Percentiles rank a stretch among this genome's conserved stretches.
phyloP scores from a whole-genome alignment of 1,140 invertebrate species.

The Paralvinella palmiformis region DNA sequence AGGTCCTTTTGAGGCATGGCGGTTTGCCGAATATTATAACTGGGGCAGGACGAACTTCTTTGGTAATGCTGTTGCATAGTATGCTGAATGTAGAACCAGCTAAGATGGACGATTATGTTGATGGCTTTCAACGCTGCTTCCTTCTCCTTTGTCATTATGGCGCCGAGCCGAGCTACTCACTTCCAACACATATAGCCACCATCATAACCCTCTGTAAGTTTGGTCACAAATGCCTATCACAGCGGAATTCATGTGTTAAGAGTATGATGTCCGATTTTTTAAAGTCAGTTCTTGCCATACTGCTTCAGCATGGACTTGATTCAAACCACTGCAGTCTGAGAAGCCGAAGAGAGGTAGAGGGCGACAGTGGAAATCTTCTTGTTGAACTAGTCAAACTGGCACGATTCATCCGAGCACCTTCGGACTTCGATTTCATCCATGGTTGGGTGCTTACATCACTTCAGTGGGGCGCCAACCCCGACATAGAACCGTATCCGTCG shows the following conservation, averaged over 20 bases:
- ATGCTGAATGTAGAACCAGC: constrained; percentile 30
- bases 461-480: constrained; percentile 44
- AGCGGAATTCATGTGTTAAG: constrained; percentile 9
- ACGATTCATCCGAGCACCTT: constrained; percentile 17
- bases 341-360: constrained; percentile 22
- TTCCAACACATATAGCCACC: constrained; percentile 7
- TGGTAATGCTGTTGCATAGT: constrained; percentile 32
- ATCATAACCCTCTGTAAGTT: constrained; percentile 3
- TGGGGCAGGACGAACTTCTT: constrained; percentile 35
- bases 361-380: constrained; percentile 34
- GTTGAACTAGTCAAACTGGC: constrained; percentile 39
- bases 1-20: constrained; percentile 30
- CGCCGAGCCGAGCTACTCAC: constrained; percentile 28
- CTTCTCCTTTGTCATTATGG: constrained; percentile 31
- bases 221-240: constrained; percentile 13
- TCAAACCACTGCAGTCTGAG: constrained; percentile 31
- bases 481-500: constrained; percentile 43
- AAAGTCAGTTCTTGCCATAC: constrained; percentile 25
- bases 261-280: constrained; percentile 28
- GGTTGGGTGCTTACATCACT: constrained; percentile 38
- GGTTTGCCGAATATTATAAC: constrained; percentile 31
- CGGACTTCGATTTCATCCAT: constrained; percentile 34
- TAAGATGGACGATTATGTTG: constrained; percentile 23
- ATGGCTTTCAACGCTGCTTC: constrained; percentile 26
- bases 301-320: constrained; percentile 38